phyloP scores from a whole-genome alignment of 2,797 vertebrate species.

The Antrozous pallidus region DNA sequence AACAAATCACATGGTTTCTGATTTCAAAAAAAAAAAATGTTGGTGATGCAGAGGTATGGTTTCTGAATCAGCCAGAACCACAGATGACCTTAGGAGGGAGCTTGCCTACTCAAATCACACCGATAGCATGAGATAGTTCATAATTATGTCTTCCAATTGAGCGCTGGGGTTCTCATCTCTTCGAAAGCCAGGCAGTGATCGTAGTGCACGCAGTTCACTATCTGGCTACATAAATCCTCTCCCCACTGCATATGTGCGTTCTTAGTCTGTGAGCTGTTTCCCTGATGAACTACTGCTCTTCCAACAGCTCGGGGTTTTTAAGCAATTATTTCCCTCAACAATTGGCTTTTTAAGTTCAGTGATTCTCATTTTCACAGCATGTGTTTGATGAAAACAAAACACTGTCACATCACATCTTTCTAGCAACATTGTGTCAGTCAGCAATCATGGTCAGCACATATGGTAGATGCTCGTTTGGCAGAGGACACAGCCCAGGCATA shows the following conservation, averaged over 20 bases:
- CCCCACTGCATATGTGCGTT: background rate
- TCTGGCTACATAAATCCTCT: background rate
- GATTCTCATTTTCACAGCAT: slow-evolving; percentile 29
- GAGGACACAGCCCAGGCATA: background rate
- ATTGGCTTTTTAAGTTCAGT: slow-evolving; percentile 34
- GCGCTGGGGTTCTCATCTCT: background rate
- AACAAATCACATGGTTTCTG: background rate
- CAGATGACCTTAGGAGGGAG: background rate
- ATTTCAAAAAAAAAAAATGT: background rate
- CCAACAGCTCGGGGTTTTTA: slow-evolving; percentile 12
- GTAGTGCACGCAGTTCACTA: background rate
- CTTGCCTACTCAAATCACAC: background rate
- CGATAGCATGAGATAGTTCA: background rate
- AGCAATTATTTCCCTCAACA: slow-evolving; percentile 45
- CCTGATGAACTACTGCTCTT: slow-evolving; percentile 30
- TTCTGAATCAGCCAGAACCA: background rate
- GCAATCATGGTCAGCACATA: background rate
- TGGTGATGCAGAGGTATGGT: background rate
- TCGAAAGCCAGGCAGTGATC: background rate
- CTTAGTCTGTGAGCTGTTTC: background rate
- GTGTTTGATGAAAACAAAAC: background rate
- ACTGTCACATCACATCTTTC: background rate
- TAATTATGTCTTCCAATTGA: background rate
- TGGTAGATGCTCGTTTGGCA: background rate
- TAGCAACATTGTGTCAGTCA: background rate